Base-by-base conservation (phyloP, 2,113 vertebrate species). In the Rhineura floridana region DNA sequence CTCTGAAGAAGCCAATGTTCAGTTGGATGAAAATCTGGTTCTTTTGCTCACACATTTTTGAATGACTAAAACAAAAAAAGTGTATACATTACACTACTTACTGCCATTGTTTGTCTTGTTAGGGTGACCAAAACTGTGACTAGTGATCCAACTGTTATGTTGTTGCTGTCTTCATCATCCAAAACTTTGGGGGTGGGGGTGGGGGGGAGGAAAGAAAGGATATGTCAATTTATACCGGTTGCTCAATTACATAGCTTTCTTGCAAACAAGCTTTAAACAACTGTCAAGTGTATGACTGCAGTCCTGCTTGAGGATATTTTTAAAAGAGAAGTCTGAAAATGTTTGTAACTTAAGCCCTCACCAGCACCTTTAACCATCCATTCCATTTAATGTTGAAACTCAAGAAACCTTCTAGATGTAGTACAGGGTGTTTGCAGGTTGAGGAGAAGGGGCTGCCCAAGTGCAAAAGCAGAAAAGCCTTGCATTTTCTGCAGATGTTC, bases 111-210 rank as follows among this genome's bases (percentile, higher is more conserved):
- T 94, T 98, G 98, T 89, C 99, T 98, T 84, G 97, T 98, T 91
- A 99, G 93, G 21, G 98, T 99, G 88, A 99, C 98, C 2, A 99
- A 96, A 84, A 99, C 99, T 67, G 99, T 99, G 91, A 99, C 99
- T 39, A 99, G 97, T 63, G 98, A 99, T 83, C 99, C 99, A 70
- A 99, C 99, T 87, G 99, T 99, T 93, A 99, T 99, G 93, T 99
- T 99, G 95, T 98, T 98, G 96, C 99, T 99, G 92, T 99, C 99
- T 96, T 99, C 99, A 93, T 99, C 99, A 95, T 99, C 99, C 93
- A 99, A 95, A 83, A 99, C 99, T 99, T 89, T 91, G 1, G 50
- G 2, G 55, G 91, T 87, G 91, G 12, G 10, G 25, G n/a, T 46
- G 39, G 83, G 94, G 86, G 15, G 9, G 11, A 15, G 50, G 44